A percentile compares a stretch with the other conserved stretches of the same genome.
These are phyloP conservation scores for Stratiomys singularior DNA, from an alignment of 2,888 invertebrate species.

Conservation along the genomic window DNA sequence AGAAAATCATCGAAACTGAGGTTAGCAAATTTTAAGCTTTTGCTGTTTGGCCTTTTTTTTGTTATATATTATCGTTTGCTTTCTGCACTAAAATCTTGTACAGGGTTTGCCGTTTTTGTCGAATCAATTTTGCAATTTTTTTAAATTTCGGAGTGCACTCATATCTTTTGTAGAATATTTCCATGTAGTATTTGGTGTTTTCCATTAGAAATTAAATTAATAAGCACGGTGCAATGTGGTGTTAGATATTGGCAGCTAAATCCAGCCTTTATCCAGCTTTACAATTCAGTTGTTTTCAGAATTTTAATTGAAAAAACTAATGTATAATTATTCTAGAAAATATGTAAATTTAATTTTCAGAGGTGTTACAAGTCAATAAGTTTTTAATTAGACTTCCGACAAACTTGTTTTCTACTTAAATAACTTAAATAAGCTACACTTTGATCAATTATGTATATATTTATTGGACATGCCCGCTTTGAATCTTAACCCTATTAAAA, in stretches of 20 bases:
- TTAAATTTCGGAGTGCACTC: background rate
- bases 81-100: conserved; percentile 3
- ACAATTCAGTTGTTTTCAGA: too few species aligned
- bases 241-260: background rate
- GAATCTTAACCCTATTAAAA: too few species aligned
- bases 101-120: background rate
- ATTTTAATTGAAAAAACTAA: too few species aligned
- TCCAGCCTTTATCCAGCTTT: too few species aligned
- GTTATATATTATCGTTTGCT: background rate
- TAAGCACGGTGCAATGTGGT: background rate
- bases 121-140: background rate
- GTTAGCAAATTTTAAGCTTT: conserved; percentile 67
- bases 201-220: background rate
- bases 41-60: background rate
- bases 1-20: conserved; percentile 96
- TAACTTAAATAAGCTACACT: too few species aligned
- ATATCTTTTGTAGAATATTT: conserved; percentile 20
- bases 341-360: too few species aligned
- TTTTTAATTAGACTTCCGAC: too few species aligned
- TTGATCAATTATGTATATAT: too few species aligned
- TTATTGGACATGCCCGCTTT: too few species aligned
- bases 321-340: too few species aligned
- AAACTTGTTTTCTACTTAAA: too few species aligned
- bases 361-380: too few species aligned
- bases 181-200: background rate